These are phyloP conservation scores for Sebastes variabilis DNA, from an alignment of 2,797 vertebrate species.

Conservation along the genomic window DNA sequence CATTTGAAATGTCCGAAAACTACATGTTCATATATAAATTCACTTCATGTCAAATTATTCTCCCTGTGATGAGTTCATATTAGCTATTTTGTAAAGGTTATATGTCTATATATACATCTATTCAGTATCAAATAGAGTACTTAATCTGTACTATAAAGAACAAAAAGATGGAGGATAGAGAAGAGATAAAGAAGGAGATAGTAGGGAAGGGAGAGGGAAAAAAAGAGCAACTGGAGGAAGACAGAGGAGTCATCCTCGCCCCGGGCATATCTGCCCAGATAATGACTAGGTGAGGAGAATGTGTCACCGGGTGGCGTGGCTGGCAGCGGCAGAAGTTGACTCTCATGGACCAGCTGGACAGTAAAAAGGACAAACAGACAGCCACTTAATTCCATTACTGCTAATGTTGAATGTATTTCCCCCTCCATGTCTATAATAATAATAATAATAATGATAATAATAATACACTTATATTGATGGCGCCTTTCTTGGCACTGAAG, in stretches of 20 bases:
- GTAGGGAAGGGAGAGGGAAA: background rate
- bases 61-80: background rate
- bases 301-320: constrained; percentile 19
- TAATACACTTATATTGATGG: too few relatives aligned
- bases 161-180: background rate
- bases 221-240: constrained; percentile 15
- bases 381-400: background rate
- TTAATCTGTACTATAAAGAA: background rate
- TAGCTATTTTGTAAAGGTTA: background rate
- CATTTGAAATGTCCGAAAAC: background rate
- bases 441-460: too few relatives aligned
- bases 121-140: background rate
- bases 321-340: constrained; percentile 19
- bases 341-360: constrained; percentile 45
- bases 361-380: constrained; percentile 11
- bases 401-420: background rate
- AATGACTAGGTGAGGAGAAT: constrained; percentile 48
- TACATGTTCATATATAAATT: background rate
- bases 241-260: constrained; percentile 21
- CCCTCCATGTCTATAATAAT: background rate
- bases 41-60: background rate
- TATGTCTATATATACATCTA: background rate
- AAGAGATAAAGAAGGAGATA: background rate
- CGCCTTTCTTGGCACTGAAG: too few relatives aligned
- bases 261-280: constrained; percentile 28